These are phyloP conservation scores for Macrochelys suwanniensis DNA, from an alignment of 2,797 vertebrate genomes.

Conservation along the genomic window DNA sequence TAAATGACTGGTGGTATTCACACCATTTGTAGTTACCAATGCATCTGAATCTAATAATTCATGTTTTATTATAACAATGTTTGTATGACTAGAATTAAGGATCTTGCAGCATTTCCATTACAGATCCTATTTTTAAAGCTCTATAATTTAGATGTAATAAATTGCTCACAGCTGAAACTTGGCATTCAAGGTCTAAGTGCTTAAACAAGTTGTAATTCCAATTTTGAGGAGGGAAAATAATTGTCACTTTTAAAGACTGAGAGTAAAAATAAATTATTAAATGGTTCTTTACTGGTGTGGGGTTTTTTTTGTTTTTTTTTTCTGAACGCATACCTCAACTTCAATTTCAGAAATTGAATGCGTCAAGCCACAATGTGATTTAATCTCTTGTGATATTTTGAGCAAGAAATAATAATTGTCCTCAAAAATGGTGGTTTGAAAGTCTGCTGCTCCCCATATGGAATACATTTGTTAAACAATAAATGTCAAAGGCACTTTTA, in stretches of 20 bases:
- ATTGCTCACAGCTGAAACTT: conserved; percentile 43
- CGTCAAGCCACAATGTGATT: conserved; percentile 8
- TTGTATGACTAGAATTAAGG: conserved; percentile 44
- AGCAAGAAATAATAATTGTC: not conserved
- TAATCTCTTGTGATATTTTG: not conserved
- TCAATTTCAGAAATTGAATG: conserved; percentile 28
- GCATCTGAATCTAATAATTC: conserved; percentile 30
- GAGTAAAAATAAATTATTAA: conserved; percentile 32
- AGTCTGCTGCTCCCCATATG: not conserved
- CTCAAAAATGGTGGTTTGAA: not conserved
- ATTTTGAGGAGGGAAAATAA: conserved; percentile 43
- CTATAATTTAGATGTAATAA: conserved; percentile 42
- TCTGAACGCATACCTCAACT: not conserved
- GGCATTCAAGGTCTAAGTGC: conserved; percentile 54
- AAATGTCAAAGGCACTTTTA: not conserved
- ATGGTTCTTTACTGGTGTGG: not conserved
- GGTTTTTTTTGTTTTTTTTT: not conserved
- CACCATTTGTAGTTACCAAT: conserved; percentile 2
- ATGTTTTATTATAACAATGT: conserved; percentile 1
- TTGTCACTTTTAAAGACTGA: conserved; percentile 47
- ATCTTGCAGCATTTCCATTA: conserved; percentile 26
- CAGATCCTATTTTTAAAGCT: conserved; percentile 25
- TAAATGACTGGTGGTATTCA: conserved; percentile 31
- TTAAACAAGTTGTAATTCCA: conserved; percentile 61
- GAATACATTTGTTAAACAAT: not conserved